Evolutionary conservation across 2,113 vertebrate genomes (phyloP).

Genomic region (Perca schrenkii): DNA sequence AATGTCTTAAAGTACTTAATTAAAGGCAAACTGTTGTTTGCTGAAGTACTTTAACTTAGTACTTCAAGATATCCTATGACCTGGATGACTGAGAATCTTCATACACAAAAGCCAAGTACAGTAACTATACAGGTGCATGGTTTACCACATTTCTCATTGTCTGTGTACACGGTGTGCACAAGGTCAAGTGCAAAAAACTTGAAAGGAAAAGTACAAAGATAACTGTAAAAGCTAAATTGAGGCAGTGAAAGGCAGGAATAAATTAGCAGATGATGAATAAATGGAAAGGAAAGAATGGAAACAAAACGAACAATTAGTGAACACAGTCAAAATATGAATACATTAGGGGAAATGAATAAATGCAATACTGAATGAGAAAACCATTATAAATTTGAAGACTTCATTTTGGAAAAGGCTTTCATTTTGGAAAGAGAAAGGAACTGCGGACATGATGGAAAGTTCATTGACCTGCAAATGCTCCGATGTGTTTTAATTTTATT

Average conservation of each 20-base stretch:
- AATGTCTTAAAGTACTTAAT: slow-evolving; percentile 49
- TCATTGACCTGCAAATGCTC: slow-evolving; percentile 16
- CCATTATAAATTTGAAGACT: slow-evolving; percentile 46
- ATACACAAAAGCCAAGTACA: slow-evolving; percentile 53
- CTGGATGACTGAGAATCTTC: slow-evolving; percentile 45
- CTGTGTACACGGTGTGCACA: slow-evolving; percentile 26
- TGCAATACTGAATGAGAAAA: slow-evolving; percentile 28
- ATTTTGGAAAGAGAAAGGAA: slow-evolving; percentile 6
- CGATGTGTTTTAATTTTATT: not conserved
- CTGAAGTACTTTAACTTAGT: slow-evolving; percentile 47
- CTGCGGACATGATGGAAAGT: slow-evolving; percentile 6
- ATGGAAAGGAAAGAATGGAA: slow-evolving; percentile 55
- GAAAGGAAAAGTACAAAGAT: slow-evolving; percentile 49
- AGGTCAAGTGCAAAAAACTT: slow-evolving; percentile 60
- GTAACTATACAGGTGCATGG: slow-evolving; percentile 63
- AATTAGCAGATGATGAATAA: slow-evolving; percentile 61
- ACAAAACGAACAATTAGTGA: slow-evolving; percentile 62
- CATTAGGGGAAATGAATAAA: slow-evolving; percentile 55
- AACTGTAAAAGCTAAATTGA: slow-evolving; percentile 52
- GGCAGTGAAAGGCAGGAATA: slow-evolving; percentile 52
- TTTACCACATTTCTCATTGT: slow-evolving; percentile 50
- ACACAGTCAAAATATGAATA: slow-evolving; percentile 58
- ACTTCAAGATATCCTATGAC: slow-evolving; percentile 41
- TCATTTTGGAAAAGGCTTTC: slow-evolving; percentile 23
- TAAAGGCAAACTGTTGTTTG: slow-evolving; percentile 40